These are phyloP conservation scores for Sylvicola cinctus DNA, from an alignment of 2,888 invertebrate species.

Conservation along the genomic window DNA sequence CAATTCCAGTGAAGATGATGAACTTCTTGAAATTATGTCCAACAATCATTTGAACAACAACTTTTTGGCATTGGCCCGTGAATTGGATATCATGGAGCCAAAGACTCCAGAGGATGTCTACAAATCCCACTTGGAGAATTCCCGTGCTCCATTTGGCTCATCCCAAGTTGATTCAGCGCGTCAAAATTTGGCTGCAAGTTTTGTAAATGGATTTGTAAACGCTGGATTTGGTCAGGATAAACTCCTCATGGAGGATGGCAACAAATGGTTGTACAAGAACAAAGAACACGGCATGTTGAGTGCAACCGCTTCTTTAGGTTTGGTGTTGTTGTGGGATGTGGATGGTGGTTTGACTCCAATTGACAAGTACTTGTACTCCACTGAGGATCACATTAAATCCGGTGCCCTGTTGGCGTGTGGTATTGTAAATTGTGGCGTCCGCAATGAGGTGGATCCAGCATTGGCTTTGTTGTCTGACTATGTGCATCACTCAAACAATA, in stretches of 20 bases:
- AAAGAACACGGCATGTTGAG: conserved; percentile 96
- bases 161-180: conserved; percentile 82
- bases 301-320: conserved; percentile 89
- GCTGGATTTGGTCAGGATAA: conserved; percentile 96
- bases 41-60: conserved; percentile 86
- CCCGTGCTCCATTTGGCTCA: conserved; percentile 49
- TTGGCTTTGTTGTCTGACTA: conserved; percentile 89
- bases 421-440: conserved; percentile 90
- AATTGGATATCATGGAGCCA: conserved; percentile 97
- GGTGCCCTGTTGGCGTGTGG: conserved; percentile 93
- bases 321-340: conserved; percentile 94
- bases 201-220: conserved; percentile 98
- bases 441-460: conserved; percentile 96
- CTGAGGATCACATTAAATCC: conserved; percentile 91
- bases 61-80: conserved; percentile 81
- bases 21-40: conserved; percentile 75
- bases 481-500: conserved; percentile 62
- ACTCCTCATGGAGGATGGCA: conserved; percentile 66
- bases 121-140: conserved; percentile 89
- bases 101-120: conserved; percentile 98
- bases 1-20: conserved; percentile 45
- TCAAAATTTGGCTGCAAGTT: conserved; percentile 91
- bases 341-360: conserved; percentile 95
- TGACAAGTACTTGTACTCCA: conserved; percentile 90
- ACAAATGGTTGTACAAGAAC: conserved; percentile 86